A percentile compares a stretch with the other conserved stretches of the same genome.
phyloP scores from a whole-genome alignment of 2,888 invertebrate species.

The Eudasyphora cyanicolor region DNA sequence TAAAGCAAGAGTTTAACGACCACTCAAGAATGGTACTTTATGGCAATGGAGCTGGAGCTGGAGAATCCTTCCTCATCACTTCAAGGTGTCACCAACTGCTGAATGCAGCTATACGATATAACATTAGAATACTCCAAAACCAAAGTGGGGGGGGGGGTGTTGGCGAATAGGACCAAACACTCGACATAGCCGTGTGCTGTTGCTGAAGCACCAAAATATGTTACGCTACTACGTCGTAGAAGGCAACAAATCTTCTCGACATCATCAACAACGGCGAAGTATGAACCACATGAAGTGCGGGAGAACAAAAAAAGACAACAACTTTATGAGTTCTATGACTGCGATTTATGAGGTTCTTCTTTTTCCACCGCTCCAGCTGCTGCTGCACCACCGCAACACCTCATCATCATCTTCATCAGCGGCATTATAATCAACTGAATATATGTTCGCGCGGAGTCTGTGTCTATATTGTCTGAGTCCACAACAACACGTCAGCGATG shows the following conservation, averaged over 20 bases:
- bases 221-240: too few relatives aligned
- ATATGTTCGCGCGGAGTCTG: background rate
- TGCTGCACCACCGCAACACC: background rate
- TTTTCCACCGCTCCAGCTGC: constrained; percentile 42
- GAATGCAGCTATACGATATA: background rate
- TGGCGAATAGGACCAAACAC: background rate
- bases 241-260: background rate
- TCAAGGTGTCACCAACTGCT: constrained; percentile 20
- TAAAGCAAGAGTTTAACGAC: constrained; percentile 20
- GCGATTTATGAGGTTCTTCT: constrained; percentile 58
- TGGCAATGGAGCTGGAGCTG: too few relatives aligned
- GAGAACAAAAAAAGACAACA: constrained; percentile 23
- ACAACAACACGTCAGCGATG: background rate
- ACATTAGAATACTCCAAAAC: constrained; percentile 7
- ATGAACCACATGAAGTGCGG: constrained; percentile 44
- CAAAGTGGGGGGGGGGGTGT: too few relatives aligned
- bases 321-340: constrained; percentile 58
- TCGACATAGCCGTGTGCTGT: background rate
- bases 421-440: background rate
- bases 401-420: background rate
- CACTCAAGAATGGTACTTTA: constrained; percentile 20
- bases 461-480: background rate
- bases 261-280: too few relatives aligned
- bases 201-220: background rate
- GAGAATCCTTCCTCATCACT: constrained; percentile 17